Conservation (phyloP, 2,113 vertebrate genomes). For the Myotis davidii region DNA sequence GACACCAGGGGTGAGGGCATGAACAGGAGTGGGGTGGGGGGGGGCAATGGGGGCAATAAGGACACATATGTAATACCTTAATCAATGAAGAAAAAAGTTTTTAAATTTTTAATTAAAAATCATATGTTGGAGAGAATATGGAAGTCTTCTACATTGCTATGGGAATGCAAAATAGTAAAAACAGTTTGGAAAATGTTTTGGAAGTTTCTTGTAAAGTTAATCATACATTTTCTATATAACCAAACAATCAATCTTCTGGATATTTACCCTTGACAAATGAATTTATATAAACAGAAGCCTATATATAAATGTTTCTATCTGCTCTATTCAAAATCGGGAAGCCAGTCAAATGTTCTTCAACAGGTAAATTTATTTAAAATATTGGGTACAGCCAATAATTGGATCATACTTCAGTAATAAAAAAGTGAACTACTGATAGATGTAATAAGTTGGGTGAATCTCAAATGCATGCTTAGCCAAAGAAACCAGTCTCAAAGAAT, state of each 20-base stretch:
- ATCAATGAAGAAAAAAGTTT: not conserved
- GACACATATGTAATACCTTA: too few species aligned
- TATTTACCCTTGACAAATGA: not conserved
- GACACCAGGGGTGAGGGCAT: too few species aligned
- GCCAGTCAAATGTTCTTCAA: not conserved
- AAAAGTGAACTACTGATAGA: not conserved
- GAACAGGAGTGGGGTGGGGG: too few species aligned
- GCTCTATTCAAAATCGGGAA: conserved; percentile 1
- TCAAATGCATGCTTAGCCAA: not conserved
- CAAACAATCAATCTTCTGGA: not conserved
- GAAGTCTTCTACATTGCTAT: not conserved
- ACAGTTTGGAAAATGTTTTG: too few species aligned
- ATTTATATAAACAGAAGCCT: not conserved
- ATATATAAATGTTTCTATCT: not conserved
- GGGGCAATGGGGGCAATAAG: too few species aligned
- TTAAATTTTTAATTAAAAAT: not conserved
- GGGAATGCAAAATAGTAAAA: too few species aligned
- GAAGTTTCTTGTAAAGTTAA: too few species aligned
- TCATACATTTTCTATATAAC: too few species aligned
- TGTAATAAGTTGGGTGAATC: not conserved
- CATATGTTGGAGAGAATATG: not conserved
- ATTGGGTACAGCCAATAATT: not conserved
- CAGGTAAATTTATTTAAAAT: not conserved
- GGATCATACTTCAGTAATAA: not conserved
- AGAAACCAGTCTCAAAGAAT: not conserved